Evolutionary conservation across 2,113 vertebrate genomes (phyloP), one percentile per base, ranked within the genome.

Genomic region (Brachyhypopomus gauderio): DNA sequence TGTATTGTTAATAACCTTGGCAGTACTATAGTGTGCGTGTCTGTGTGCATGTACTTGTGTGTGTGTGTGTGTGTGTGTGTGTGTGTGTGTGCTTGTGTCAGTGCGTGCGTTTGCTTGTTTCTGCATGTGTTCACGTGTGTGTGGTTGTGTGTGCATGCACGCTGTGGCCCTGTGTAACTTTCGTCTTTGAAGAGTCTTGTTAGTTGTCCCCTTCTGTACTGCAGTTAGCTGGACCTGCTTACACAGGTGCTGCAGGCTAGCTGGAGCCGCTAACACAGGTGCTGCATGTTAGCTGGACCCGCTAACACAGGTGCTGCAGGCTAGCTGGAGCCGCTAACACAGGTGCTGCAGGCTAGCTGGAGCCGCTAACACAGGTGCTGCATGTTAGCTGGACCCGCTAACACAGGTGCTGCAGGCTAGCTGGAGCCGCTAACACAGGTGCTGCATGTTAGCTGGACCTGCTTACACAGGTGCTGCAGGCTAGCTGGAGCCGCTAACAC

Each of bases 61-160:
- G 67, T 62, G 77, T 75, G 55, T 71, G 55, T 75, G 73, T 77
- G 36, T 72, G 75, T 78, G 81, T 64, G 74, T 75, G 30, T 48
- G 69, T 72, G 81, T 72, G 36, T 72, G 23, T 55, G 71, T 60
- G 23, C 60, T 63, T 59, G n/a, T 59, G 30, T 66, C 62, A 59
- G 52, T 83, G 23, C 75, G 30, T 30, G 30, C 30, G 1, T 30
- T 1, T 30, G 30, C 3, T 1, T 30, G 30, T 30, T 1, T 30
- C 30, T 30, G 30, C 30, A 30, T 30, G 30, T 30, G 30, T n/a
- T n/a, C n/a, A n/a, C 30, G 30, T 30, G 30, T 3, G 30, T 30
- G 30, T 30, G 30, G 30, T 30, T 30, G 30, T 30, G 30, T 30
- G 30, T 30, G 30, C 30, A 3, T 30, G 30, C 3, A 23, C 14